Evolutionary conservation across 2,797 vertebrate genomes (phyloP), one percentile per base, ranked within the genome.

Genomic region (Spinibarbus caldwelli): DNA sequence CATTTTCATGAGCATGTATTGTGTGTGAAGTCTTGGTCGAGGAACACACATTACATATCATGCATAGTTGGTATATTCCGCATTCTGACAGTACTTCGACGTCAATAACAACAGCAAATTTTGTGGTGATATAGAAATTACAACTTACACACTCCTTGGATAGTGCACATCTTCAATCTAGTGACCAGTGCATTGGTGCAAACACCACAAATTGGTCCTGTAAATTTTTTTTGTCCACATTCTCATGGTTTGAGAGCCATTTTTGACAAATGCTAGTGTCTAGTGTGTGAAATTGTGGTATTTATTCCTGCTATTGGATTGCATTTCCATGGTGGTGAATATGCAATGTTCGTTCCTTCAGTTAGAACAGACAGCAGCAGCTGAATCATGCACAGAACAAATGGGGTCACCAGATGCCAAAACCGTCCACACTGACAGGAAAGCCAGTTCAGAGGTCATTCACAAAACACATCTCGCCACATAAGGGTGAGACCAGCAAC

Each of bases 331-430:
- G 47, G 57, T 45, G 38, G 64, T 67, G 75, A 85, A 68, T 86
- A 57, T 88, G 78, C 77, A 87, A 41, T 67, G 59, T 77, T 47
- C 23, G 38, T 29, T 70, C 19, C 83, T 41, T 87, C 57, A 70
- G 85, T 72, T 23, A 82, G 78, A 87, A 94, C 86, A 62, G 92
- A 93, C 91, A 90, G 92, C 92, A 90, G 91, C 93, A 94, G 92
- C 93, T 94, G 92, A 64, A 90, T 91, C 82, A 89, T 87, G 81
- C 88, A 81, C 78, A 89, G 84, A 90, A 93, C 91, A 93, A 93
- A 92, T 68, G 82, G 88, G 89, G 91, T 93, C 90, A 90, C 86
- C 81, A 82, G 92, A 92, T 59, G 92, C 92, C 92, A 92, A 93
- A 94, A 90, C 78, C 15, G 82, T 89, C 89, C 85, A 87, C 87